Conservation (phyloP, 2,888 invertebrate species). For the Nowickia ferox region DNA sequence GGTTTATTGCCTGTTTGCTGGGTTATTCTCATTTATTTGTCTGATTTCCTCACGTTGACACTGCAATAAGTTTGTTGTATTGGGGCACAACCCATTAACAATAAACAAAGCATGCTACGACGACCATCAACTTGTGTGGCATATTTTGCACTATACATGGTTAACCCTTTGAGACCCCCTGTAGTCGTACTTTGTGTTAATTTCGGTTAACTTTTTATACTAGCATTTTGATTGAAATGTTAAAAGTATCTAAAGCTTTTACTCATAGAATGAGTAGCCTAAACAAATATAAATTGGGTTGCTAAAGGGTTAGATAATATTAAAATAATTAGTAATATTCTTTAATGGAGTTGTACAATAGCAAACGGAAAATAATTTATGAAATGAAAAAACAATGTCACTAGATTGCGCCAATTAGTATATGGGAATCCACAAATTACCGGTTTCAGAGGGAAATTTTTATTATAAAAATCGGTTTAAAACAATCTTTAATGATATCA, state of each 20-base stretch:
- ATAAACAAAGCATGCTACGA: constrained; percentile 38
- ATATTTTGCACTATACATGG: constrained; percentile 16
- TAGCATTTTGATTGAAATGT: too few relatives aligned
- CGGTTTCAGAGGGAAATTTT: not conserved
- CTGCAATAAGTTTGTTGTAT: constrained; percentile 12
- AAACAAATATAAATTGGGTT: not conserved
- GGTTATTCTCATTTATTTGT: not conserved
- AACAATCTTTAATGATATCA: too few relatives aligned
- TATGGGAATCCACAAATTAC: not conserved
- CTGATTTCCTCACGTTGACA: constrained; percentile 5
- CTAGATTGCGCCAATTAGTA: too few relatives aligned
- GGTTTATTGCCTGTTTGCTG: not conserved
- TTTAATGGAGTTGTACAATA: constrained; percentile 4
- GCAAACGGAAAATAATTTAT: not conserved
- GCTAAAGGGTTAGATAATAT: not conserved
- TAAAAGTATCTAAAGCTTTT: too few relatives aligned
- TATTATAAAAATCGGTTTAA: not conserved
- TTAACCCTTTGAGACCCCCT: not conserved
- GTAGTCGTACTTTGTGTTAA: too few relatives aligned
- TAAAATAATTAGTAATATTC: constrained; percentile 3
- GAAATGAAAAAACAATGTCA: too few relatives aligned
- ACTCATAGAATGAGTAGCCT: too few relatives aligned
- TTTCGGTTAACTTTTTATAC: too few relatives aligned
- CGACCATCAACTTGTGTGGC: constrained; percentile 52
- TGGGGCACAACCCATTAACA: constrained; percentile 7